Evolutionary conservation across 2,888 invertebrate genomes (phyloP), one percentile per base, ranked within the genome.

Genomic region (Torymus aiolomorphi): DNA sequence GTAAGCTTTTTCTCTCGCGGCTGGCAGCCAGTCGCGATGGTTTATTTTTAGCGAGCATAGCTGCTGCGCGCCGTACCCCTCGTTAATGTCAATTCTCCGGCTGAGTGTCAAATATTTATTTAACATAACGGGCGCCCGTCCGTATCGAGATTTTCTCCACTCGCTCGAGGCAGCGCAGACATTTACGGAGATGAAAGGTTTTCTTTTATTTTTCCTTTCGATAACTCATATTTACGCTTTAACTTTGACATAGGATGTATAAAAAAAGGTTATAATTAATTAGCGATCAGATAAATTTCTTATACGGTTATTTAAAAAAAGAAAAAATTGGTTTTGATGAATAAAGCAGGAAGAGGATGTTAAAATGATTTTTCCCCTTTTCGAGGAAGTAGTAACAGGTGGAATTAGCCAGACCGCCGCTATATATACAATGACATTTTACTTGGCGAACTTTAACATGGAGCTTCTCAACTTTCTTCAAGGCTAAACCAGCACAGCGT

Each of bases 21-120:
- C 42, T 42, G n/a, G n/a, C 42, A 56, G 0, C 65, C 16, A 49
- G 24, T 51, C 5, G 1, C 11, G 42, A 8, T 42, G 12, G n/a
- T 52, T 54, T 54, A 56, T 73, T 73, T 52, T 20, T 42, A 42
- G 42, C 42, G 42, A 42, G 8, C 42, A 8, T 42, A 42, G 42
- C 42, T 42, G 8, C 42, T 42, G 42, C 42, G 42, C 56, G 24
- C 0, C 42, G 59, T 56, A 8, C 16, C 54, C 2, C 18, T 57
- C 71, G 49, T 71, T 77, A 65, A 71, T 16, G 51, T 62, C 56
- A 71, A 65, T 71, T 42, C 1, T 13, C 57, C 51, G 51, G 63
- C 69, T 69, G 62, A 62, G 31, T 52, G 66, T 61, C 67, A 56
- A 69, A 61, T 54, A 59, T 66, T 65, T 72, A 13, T 54, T 56